These are phyloP conservation scores for Macroglossus sobrinus DNA, from an alignment of 2,113 vertebrate species.

Conservation along the genomic window DNA sequence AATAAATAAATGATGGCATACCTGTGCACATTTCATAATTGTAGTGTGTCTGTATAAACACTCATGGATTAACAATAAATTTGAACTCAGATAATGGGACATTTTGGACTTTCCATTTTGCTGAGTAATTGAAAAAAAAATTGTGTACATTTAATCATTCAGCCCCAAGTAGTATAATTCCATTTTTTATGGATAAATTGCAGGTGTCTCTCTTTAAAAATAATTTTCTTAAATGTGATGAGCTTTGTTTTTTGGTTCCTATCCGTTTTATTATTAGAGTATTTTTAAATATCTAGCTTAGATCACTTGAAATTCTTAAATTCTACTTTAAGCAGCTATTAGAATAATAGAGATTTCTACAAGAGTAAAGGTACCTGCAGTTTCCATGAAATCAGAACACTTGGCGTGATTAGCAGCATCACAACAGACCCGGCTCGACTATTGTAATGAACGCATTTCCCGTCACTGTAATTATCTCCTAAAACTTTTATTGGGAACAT, in stretches of 20 bases:
- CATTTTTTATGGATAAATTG: conserved; percentile 34
- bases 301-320: conserved; percentile 50
- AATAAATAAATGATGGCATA: not conserved
- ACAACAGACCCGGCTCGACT: conserved; percentile 66
- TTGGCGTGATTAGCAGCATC: conserved; percentile 63
- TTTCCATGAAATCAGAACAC: conserved; percentile 66
- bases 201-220: conserved; percentile 62
- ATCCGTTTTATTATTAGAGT: conserved; percentile 55
- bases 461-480: conserved; percentile 70
- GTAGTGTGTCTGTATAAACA: not conserved
- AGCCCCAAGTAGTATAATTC: not conserved
- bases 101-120: conserved; percentile 25
- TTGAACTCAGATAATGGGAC: not conserved
- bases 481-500: conserved; percentile 70
- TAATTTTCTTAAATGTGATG: conserved; percentile 52
- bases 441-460: conserved; percentile 61
- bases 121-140: conserved; percentile 29
- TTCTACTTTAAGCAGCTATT: conserved; percentile 61
- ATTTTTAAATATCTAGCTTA: conserved; percentile 61
- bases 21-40: not conserved
- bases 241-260: conserved; percentile 55
- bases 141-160: not conserved
- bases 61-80: not conserved
- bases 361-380: conserved; percentile 48
- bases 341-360: conserved; percentile 58